Evolutionary conservation across 2,797 vertebrate species (phyloP).

Genomic region (Sphenodon punctatus): DNA sequence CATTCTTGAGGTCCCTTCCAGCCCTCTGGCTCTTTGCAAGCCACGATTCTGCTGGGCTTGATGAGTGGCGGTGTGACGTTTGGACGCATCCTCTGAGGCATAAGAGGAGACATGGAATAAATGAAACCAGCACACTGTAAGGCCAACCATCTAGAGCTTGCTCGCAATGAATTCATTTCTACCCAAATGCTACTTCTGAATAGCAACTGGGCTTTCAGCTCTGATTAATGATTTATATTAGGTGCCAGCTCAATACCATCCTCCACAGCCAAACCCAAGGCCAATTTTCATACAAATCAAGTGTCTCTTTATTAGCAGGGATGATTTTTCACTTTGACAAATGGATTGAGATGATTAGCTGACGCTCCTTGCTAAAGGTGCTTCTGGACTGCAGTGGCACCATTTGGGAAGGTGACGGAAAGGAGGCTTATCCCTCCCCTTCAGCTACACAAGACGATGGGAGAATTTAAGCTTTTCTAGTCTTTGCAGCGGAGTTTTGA

Average conservation of each 20-base stretch:
- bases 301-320: background rate
- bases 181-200: background rate
- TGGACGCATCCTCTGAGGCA: too few relatives aligned
- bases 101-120: too few relatives aligned
- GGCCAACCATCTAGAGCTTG: background rate
- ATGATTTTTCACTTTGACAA: background rate
- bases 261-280: background rate
- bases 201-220: background rate
- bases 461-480: background rate
- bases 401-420: background rate
- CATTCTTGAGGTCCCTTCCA: too few relatives aligned
- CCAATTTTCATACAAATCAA: background rate
- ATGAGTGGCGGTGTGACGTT: too few relatives aligned
- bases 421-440: background rate
- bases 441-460: background rate
- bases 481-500: background rate
- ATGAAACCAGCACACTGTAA: fast-evolving
- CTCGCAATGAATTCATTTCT: background rate
- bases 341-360: background rate
- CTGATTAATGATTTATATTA: fast-evolving
- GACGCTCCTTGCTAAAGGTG: background rate
- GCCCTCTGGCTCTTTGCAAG: too few relatives aligned
- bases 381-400: background rate
- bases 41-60: too few relatives aligned
- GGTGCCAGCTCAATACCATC: background rate